phyloP scores from a whole-genome alignment of 2,113 vertebrate species.

The Carollia perspicillata region DNA sequence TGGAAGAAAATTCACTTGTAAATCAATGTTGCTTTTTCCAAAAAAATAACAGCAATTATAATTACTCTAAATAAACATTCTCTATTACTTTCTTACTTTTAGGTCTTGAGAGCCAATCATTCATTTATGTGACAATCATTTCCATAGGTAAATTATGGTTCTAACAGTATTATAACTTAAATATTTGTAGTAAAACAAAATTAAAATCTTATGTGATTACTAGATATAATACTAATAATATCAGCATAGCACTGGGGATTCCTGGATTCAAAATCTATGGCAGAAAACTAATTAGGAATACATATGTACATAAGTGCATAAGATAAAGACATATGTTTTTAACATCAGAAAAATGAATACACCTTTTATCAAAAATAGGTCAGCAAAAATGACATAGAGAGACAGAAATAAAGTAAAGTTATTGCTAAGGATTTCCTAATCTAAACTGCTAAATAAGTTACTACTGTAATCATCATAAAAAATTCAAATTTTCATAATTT shows the following conservation, averaged over 20 bases:
- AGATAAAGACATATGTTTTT: slow-evolving; percentile 77
- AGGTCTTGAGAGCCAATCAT: slow-evolving; percentile 70
- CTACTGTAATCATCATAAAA: background rate
- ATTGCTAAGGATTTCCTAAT: slow-evolving; percentile 40
- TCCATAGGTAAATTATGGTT: slow-evolving; percentile 78
- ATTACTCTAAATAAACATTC: slow-evolving; percentile 69
- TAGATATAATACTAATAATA: slow-evolving; percentile 79
- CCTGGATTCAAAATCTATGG: slow-evolving; percentile 73
- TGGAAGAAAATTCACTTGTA: background rate
- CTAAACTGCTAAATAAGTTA: slow-evolving; percentile 63
- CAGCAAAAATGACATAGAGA: slow-evolving; percentile 36
- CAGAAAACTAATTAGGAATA: slow-evolving; percentile 79
- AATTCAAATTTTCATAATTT: background rate
- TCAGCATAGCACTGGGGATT: slow-evolving; percentile 79
- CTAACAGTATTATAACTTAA: slow-evolving; percentile 78
- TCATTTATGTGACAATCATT: slow-evolving; percentile 75
- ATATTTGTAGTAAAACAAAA: slow-evolving; percentile 81
- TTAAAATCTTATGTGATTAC: slow-evolving; percentile 80
- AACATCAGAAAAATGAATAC: slow-evolving; percentile 76
- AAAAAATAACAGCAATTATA: slow-evolving; percentile 47
- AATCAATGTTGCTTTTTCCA: background rate
- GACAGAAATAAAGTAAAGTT: slow-evolving; percentile 69
- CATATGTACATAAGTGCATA: slow-evolving; percentile 55
- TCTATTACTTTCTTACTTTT: slow-evolving; percentile 73
- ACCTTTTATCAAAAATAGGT: slow-evolving; percentile 63